Evolutionary conservation across 1,140 invertebrate species (phyloP).

Genomic region (Nasonia vitripennis): DNA sequence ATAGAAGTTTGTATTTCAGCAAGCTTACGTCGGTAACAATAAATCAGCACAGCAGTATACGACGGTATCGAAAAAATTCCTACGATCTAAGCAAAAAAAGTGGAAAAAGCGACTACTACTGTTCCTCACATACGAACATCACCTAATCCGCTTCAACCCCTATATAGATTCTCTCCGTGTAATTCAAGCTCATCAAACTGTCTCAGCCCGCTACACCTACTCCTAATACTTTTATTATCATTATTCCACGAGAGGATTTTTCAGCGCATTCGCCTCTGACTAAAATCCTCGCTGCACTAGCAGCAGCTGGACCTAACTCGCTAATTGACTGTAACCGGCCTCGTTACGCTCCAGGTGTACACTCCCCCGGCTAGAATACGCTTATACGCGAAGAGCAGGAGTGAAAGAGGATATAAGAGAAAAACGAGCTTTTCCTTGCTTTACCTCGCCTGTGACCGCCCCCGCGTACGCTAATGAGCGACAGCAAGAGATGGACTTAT

Average conservation of each 20-base stretch:
- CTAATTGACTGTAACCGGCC: conserved; percentile 51
- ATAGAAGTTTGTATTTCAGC: too few relatives aligned
- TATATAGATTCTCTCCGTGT: background rate
- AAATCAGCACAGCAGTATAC: background rate
- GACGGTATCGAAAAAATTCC: too few relatives aligned
- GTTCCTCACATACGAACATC: background rate
- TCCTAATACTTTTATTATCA: background rate
- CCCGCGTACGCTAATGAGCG: conserved; percentile 5
- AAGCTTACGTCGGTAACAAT: too few relatives aligned
- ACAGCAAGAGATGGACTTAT: background rate
- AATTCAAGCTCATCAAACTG: conserved; percentile 10
- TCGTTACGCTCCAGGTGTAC: background rate
- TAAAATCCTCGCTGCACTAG: conserved; percentile 40
- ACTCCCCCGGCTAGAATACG: background rate
- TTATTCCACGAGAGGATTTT: background rate
- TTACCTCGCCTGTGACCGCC: background rate
- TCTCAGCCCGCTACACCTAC: background rate
- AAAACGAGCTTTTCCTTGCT: background rate
- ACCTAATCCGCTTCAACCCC: background rate
- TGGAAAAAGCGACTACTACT: background rate
- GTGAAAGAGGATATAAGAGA: background rate
- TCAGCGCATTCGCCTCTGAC: conserved; percentile 26
- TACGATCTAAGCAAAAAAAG: background rate
- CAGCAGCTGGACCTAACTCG: conserved; percentile 44
- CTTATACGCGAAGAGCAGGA: background rate